phyloP scores from a whole-genome alignment of 2,797 vertebrate species.

The Neosilurus mollespiculum region DNA sequence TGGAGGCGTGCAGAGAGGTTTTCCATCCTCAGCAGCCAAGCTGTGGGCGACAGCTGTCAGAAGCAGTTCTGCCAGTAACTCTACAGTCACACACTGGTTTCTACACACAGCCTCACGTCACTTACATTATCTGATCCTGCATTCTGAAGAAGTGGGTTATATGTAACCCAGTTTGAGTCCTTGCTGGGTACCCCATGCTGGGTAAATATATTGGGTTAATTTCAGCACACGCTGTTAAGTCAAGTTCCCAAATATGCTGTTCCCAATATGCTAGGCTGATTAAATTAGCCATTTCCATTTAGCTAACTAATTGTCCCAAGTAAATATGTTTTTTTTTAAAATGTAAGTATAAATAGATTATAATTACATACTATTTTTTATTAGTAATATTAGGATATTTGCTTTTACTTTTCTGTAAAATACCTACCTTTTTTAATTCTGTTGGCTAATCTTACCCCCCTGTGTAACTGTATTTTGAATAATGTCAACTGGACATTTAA shows the following conservation, averaged over 20 bases:
- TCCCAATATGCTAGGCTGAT: not conserved
- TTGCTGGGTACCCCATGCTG: not conserved
- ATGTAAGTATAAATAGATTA: too few relatives aligned
- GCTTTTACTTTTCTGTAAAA: not conserved
- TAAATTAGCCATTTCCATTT: not conserved
- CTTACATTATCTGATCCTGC: conserved; percentile 29
- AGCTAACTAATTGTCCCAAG: not conserved
- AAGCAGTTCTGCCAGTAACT: conserved; percentile 22
- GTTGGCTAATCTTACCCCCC: not conserved
- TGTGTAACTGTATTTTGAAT: not conserved
- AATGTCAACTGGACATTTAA: too few relatives aligned
- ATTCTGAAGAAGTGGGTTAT: not conserved
- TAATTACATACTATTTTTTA: not conserved
- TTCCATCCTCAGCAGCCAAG: conserved; percentile 44
- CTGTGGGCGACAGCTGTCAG: conserved; percentile 53
- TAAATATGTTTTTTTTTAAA: not conserved
- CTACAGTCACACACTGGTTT: conserved; percentile 23
- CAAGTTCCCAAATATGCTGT: too few relatives aligned
- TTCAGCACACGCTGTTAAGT: not conserved
- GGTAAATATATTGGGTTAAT: not conserved
- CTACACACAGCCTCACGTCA: conserved; percentile 7
- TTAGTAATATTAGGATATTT: not conserved
- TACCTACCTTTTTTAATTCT: not conserved
- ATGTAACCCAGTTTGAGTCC: not conserved
- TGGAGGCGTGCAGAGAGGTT: conserved; percentile 27